Conservation (phyloP, 2,888 invertebrate species). For the Pogonocherus hispidulus region DNA sequence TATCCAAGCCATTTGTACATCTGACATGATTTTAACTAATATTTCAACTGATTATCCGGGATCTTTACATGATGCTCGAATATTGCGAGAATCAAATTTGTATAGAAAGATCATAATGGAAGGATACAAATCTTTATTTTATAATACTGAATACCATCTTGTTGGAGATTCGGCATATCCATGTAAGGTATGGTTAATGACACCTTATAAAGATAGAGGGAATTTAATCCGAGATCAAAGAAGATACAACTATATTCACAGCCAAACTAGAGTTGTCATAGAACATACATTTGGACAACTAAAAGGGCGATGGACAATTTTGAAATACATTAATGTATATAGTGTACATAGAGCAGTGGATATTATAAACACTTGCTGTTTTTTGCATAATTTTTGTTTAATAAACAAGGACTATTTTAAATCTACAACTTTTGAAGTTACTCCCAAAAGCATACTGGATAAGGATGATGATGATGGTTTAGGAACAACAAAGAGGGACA, state of each 20-base stretch:
- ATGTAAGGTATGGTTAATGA: not conserved
- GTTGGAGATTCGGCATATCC: not conserved
- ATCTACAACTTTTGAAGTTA: not conserved
- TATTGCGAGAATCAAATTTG: not conserved
- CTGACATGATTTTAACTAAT: not conserved
- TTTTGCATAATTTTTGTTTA: constrained; percentile 36
- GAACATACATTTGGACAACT: constrained; percentile 38
- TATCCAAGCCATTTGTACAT: not conserved
- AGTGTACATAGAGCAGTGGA: constrained; percentile 29
- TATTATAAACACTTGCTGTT: constrained; percentile 36
- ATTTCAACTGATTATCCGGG: not conserved
- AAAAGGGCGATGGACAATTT: constrained; percentile 36
- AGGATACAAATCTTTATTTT: not conserved
- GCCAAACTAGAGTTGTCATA: constrained; percentile 32
- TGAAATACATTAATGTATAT: constrained; percentile 35
- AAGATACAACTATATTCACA: constrained; percentile 7
- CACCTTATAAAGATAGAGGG: not conserved
- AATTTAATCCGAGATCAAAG: not conserved
- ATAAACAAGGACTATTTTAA: constrained; percentile 7
- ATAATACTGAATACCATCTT: not conserved
- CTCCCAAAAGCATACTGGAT: not conserved
- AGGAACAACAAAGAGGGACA: not conserved
- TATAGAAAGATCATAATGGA: not conserved
- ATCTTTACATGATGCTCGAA: not conserved
- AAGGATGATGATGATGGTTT: not conserved